phyloP scores from a whole-genome alignment of 1,140 invertebrate species.

The Zaprionus inermis region DNA sequence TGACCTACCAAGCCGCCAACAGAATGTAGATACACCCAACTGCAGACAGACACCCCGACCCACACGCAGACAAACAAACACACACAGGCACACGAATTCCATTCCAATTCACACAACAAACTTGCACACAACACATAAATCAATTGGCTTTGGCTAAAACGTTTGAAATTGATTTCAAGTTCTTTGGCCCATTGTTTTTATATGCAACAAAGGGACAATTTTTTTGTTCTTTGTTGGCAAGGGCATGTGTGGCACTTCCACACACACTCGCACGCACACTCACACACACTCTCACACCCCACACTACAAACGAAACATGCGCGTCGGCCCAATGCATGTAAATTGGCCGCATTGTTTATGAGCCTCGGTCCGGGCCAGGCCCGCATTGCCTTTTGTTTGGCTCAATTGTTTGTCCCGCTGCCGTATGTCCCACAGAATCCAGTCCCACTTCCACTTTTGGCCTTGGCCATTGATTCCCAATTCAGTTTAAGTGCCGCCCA shows the following conservation, averaged over 20 bases:
- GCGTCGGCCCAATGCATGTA: conserved; percentile 70
- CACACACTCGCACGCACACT: conserved; percentile 24
- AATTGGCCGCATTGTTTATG: conserved; percentile 80
- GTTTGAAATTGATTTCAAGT: conserved; percentile 80
- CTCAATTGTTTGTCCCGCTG: conserved; percentile 7
- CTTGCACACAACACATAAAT: conserved; percentile 68
- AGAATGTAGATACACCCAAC: conserved; percentile 52
- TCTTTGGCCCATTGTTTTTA: conserved; percentile 79
- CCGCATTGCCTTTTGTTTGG: conserved; percentile 56
- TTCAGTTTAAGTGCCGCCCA: conserved; percentile 76
- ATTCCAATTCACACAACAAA: conserved; percentile 31
- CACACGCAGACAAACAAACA: conserved; percentile 15
- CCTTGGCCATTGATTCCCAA: conserved; percentile 75
- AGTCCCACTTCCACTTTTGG: conserved; percentile 24
- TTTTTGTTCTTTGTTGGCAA: conserved; percentile 78
- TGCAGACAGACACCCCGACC: conserved; percentile 12
- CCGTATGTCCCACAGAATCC: neutral
- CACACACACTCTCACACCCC: conserved; percentile 28
- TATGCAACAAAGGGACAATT: conserved; percentile 81
- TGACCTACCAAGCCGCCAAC: conserved; percentile 45
- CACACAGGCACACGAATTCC: conserved; percentile 9
- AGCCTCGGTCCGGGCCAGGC: conserved; percentile 41
- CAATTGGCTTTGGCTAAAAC: conserved; percentile 81
- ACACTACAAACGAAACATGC: conserved; percentile 6
- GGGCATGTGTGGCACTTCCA: conserved; percentile 47